Evolutionary conservation across 2,888 invertebrate species (phyloP).

Genomic region (Cryptus viduatorius): DNA sequence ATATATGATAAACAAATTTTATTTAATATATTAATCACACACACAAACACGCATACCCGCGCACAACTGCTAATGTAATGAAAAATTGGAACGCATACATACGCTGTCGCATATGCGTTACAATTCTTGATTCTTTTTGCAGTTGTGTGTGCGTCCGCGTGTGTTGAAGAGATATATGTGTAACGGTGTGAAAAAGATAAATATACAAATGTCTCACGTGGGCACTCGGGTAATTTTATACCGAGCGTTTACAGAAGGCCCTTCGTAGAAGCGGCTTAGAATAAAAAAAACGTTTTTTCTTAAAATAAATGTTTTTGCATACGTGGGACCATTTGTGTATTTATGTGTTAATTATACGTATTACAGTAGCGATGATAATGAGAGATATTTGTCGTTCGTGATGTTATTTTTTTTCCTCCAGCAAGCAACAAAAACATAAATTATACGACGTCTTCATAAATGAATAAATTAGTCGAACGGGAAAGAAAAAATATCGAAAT

Average conservation of each 20-base stretch:
- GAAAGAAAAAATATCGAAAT: too few species aligned
- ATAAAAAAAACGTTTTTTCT: too few species aligned
- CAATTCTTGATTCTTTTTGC: background rate
- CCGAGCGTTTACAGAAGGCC: slow-evolving; percentile 9
- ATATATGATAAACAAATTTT: slow-evolving; percentile 73
- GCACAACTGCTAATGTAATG: background rate
- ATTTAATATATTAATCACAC: slow-evolving; percentile 69
- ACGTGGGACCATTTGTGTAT: too few species aligned
- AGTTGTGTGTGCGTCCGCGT: background rate
- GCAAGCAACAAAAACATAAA: too few species aligned
- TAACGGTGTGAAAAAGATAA: background rate
- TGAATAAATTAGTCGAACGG: too few species aligned
- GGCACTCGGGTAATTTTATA: background rate
- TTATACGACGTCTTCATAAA: too few species aligned
- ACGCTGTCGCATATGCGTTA: background rate
- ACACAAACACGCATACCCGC: slow-evolving; percentile 36
- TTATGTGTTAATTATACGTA: too few species aligned
- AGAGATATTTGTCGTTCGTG: too few species aligned
- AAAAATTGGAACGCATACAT: background rate
- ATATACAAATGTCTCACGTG: background rate
- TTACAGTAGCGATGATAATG: too few species aligned
- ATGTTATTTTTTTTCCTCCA: too few species aligned
- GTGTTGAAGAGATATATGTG: background rate
- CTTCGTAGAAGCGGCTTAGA: background rate
- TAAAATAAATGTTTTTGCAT: too few species aligned